Conservation (phyloP, 2,888 invertebrate genomes). For the Gortyna flavago region DNA sequence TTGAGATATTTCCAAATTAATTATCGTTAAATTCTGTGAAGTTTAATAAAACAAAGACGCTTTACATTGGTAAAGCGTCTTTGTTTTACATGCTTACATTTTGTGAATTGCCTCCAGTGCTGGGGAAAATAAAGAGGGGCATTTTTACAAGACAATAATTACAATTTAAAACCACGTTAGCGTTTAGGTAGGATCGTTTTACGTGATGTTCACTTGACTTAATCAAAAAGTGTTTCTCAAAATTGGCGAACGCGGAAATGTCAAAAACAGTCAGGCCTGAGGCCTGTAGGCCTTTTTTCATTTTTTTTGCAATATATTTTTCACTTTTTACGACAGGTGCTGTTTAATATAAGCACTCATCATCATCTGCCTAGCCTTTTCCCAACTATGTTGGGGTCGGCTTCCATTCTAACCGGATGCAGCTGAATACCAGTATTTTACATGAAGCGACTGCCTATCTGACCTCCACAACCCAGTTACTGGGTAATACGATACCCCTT, state of each 20-base stretch:
- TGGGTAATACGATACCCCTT: too few relatives aligned
- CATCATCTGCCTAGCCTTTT: too few relatives aligned
- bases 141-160: background rate
- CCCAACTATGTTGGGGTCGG: too few relatives aligned
- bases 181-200: background rate
- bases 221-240: background rate
- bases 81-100: background rate
- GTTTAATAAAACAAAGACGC: background rate
- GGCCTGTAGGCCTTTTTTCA: too few relatives aligned
- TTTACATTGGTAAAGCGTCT: too few relatives aligned
- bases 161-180: background rate
- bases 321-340: background rate
- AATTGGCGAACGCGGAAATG: background rate
- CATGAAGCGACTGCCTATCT: too few relatives aligned
- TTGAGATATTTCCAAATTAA: slow-evolving; percentile 44
- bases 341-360: too few relatives aligned
- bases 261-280: background rate
- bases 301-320: background rate
- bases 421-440: too few relatives aligned
- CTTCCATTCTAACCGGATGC: too few relatives aligned
- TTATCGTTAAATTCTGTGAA: slow-evolving; percentile 23
- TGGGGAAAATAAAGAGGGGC: background rate
- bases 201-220: background rate
- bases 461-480: too few relatives aligned
- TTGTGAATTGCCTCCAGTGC: background rate